Base-by-base conservation (phyloP, 2,113 vertebrate genomes). In the Rhagologus leucostigma region DNA sequence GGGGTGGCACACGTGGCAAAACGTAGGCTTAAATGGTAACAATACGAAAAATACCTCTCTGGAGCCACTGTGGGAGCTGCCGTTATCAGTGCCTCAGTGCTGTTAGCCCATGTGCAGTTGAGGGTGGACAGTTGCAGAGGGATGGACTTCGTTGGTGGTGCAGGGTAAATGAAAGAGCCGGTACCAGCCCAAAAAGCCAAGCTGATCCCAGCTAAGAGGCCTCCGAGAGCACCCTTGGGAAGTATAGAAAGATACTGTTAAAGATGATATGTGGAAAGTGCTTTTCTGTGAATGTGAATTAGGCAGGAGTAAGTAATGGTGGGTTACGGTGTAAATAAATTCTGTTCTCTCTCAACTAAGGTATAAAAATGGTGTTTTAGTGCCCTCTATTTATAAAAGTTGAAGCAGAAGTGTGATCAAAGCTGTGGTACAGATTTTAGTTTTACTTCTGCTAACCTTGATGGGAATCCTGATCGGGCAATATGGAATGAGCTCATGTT, bases 121-220 rank as follows among this genome's bases (percentile, higher is more conserved):
- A 97, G 94, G 47, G 95, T 98, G 1, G 91, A 98, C 44, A 99
- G 97, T 9, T 77, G 81, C 89, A 99, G 95, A 26, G 98, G 98
- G 41, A 91, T 77, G 11, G 98, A 97, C 96, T 98, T 98, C 20
- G 90, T 63, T 2, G 57, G 50, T 44, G 96, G 98, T 22, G 98
- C 97, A 20, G 98, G 98, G 75, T 98, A 98, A 64, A 99, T 56
- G 60, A 99, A 98, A 13, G 97, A 98, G 35, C 98, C 98, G 1
- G 98, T 97, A 6, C 96, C 98, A 22, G 95, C 94, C 98, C 98
- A 99, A 93, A 98, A 98, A 18, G 98, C 97, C 84, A 98, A 60
- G 33, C 41, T 70, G 73, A 98, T 97, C 94, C 98, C 98, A 35
- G 95, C 84, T 6, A 97, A 18, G 37, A 99, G 97, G 41, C 98